phyloP scores from a whole-genome alignment of 1,140 invertebrate species.

The Drosophila parvula region DNA sequence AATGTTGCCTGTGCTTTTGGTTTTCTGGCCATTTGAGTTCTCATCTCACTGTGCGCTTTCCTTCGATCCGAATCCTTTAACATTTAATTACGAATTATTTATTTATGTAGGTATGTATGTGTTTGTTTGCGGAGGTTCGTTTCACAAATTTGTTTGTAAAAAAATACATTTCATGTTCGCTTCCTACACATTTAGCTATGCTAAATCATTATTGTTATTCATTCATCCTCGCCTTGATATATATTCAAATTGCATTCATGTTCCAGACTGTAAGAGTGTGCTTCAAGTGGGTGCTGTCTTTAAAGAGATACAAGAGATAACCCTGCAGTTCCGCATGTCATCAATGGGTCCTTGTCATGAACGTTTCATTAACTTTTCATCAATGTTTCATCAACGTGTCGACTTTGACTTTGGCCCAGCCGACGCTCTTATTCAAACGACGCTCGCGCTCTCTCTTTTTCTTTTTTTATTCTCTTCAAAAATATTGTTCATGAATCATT shows the following conservation, averaged over 20 bases:
- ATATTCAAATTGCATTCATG: slow-evolving; percentile 54
- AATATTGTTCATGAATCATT: too few relatives aligned
- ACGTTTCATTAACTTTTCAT: too few relatives aligned
- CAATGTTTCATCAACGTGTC: too few relatives aligned
- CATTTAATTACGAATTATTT: slow-evolving; percentile 69
- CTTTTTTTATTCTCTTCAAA: too few relatives aligned
- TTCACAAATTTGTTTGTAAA: slow-evolving; percentile 74
- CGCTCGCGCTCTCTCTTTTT: too few relatives aligned
- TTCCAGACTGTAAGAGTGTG: slow-evolving; percentile 47
- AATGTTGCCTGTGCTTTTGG: slow-evolving; percentile 29
- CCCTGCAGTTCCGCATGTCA: too few relatives aligned
- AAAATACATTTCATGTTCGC: slow-evolving; percentile 74
- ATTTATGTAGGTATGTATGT: slow-evolving; percentile 20
- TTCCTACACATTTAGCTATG: slow-evolving; percentile 71
- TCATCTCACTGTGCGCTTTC: slow-evolving; percentile 50
- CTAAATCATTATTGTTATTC: slow-evolving; percentile 75
- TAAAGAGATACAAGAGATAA: slow-evolving; percentile 1
- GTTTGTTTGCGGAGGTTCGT: slow-evolving; percentile 65
- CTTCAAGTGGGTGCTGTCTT: slow-evolving; percentile 22
- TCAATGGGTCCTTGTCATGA: too few relatives aligned
- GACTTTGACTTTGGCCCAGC: too few relatives aligned
- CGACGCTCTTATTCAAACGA: too few relatives aligned
- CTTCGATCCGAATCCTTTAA: slow-evolving; percentile 49
- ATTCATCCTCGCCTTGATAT: slow-evolving; percentile 63
- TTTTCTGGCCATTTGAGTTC: slow-evolving; percentile 36